Percentiles rank a stretch among this genome's conserved stretches.
Evolutionary conservation across 2,888 invertebrate species (phyloP).

Genomic region (Caenorhabditis sp.): DNA sequence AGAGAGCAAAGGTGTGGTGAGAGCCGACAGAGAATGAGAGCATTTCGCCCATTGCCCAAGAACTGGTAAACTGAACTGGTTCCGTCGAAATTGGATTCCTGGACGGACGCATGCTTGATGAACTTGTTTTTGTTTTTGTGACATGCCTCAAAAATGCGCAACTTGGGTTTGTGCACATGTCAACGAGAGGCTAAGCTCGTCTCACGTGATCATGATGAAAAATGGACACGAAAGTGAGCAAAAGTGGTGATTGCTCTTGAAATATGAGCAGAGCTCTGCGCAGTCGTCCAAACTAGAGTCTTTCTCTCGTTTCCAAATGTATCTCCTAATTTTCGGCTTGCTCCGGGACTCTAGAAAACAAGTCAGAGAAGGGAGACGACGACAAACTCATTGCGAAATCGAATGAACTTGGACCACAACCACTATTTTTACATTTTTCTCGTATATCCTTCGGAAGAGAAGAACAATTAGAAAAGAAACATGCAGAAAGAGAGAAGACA

Average conservation of each 20-base stretch:
- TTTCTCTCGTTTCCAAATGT: constrained; percentile 41
- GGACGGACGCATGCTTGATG: constrained; percentile 14
- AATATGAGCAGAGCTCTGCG: constrained; percentile 51
- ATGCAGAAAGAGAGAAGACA: neutral
- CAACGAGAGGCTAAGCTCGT: no score
- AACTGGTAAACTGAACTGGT: neutral
- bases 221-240: constrained; percentile 35
- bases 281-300: constrained; percentile 55
- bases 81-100: constrained; percentile 34
- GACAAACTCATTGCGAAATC: constrained; percentile 51
- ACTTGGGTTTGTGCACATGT: constrained; percentile 23
- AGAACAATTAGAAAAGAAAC: constrained; percentile 1
- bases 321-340: constrained; percentile 46
- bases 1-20: no score
- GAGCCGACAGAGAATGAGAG: no score
- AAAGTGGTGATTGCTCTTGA: constrained; percentile 61
- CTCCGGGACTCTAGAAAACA: constrained; percentile 41
- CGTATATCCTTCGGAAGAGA: neutral
- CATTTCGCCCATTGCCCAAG: no score
- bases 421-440: neutral
- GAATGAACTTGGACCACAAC: neutral
- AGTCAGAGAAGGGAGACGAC: constrained; percentile 24
- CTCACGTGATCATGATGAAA: constrained; percentile 22
- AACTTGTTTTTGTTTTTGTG: constrained; percentile 48
- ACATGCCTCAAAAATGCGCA: constrained; percentile 11